A percentile compares a stretch with the other conserved stretches of the same genome.
These are phyloP conservation scores for Rhadina sibilatrix DNA, from an alignment of 2,113 vertebrate genomes.

Conservation along the genomic window DNA sequence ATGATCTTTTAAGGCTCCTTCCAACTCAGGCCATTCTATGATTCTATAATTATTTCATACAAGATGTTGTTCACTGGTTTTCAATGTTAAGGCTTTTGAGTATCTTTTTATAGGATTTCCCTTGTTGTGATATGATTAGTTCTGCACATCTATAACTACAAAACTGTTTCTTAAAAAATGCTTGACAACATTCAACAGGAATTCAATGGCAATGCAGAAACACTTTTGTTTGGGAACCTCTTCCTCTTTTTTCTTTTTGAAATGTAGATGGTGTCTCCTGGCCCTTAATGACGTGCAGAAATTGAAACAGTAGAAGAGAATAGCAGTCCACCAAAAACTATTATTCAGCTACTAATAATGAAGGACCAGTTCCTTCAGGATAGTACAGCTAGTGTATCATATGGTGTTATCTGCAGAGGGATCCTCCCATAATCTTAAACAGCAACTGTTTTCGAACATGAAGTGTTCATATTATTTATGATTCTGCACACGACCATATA, in stretches of 20 bases:
- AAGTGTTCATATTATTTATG: background rate
- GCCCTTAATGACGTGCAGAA: background rate
- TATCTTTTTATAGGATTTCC: constrained; percentile 53
- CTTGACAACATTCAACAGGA: background rate
- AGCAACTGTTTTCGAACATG: background rate
- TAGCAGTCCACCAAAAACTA: background rate
- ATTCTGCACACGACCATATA: background rate
- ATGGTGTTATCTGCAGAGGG: background rate
- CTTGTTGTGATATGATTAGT: constrained; percentile 62
- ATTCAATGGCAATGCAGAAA: background rate
- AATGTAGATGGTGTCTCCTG: background rate
- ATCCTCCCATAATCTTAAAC: background rate
- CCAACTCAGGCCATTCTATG: background rate
- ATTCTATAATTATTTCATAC: background rate
- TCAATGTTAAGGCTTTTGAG: constrained; percentile 54
- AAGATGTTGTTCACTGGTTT: constrained; percentile 34
- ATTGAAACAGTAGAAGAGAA: background rate
- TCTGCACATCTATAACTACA: constrained; percentile 41
- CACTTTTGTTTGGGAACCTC: background rate
- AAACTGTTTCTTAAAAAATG: background rate
- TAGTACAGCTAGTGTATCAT: background rate
- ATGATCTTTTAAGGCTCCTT: background rate
- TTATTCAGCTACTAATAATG: background rate
- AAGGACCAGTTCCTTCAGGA: background rate
- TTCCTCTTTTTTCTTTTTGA: background rate